phyloP scores from a whole-genome alignment of 2,797 vertebrate genomes.

The Molossus molossus region DNA sequence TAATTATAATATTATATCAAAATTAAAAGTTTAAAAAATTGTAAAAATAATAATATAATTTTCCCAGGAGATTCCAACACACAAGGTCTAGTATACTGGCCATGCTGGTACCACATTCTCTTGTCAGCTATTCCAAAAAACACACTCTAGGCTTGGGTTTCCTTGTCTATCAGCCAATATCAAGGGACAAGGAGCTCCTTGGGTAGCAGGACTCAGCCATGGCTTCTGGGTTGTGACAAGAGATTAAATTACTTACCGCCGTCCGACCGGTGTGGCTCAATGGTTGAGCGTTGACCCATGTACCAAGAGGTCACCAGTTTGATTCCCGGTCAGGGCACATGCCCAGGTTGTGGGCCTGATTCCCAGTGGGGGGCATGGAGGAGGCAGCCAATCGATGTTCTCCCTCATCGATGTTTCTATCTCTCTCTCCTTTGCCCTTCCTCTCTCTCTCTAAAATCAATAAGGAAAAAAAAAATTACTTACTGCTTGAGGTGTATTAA shows the following conservation, averaged over 20 bases:
- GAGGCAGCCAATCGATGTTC: no score
- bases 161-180: slow-evolving; percentile 52
- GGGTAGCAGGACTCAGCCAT: slow-evolving; percentile 42
- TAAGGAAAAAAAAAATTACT: neutral
- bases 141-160: slow-evolving; percentile 44
- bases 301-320: no score
- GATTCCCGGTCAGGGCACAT: no score
- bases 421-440: no score
- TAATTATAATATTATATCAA: slow-evolving; percentile 67
- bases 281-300: no score
- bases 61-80: slow-evolving; percentile 65
- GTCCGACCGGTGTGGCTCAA: no score
- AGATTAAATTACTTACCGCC: slow-evolving; percentile 16
- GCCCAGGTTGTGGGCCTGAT: no score
- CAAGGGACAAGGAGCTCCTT: slow-evolving; percentile 57
- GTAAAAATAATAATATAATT: slow-evolving; percentile 25
- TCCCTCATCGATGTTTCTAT: no score
- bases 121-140: slow-evolving; percentile 62
- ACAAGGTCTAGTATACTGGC: slow-evolving; percentile 44
- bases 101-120: slow-evolving; percentile 29
- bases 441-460: no score
- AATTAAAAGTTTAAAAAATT: slow-evolving; percentile 67
- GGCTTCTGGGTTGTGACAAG: slow-evolving; percentile 38
- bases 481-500: slow-evolving; percentile 19
- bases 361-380: no score